phyloP scores from a whole-genome alignment of 2,797 vertebrate genomes.

The Gila robusta region DNA sequence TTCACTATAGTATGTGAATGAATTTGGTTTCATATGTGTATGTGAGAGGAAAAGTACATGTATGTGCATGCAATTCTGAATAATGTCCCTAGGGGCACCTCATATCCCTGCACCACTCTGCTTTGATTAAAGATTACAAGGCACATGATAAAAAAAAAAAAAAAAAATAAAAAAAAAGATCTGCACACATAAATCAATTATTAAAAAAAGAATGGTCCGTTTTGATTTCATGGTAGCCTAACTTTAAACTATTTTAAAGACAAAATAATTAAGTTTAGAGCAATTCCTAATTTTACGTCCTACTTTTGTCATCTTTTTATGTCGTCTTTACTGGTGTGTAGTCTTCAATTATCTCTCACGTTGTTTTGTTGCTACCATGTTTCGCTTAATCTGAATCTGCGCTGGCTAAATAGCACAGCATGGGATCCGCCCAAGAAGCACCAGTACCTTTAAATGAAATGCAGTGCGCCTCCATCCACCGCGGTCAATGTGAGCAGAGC shows the following conservation, averaged over 20 bases:
- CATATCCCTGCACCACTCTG: not conserved
- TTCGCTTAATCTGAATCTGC: conserved; percentile 3
- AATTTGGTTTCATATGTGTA: too few species aligned
- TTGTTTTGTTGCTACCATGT: not conserved
- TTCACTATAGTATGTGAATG: too few species aligned
- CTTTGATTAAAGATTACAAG: not conserved
- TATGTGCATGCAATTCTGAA: too few species aligned
- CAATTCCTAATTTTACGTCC: not conserved
- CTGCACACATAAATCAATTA: not conserved
- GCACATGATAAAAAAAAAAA: not conserved
- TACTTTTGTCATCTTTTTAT: not conserved
- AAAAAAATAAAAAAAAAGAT: not conserved
- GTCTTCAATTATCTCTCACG: not conserved
- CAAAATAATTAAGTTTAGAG: not conserved
- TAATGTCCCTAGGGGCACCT: too few species aligned
- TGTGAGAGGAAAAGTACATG: too few species aligned
- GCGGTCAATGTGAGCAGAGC: conserved; percentile 31
- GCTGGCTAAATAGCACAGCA: conserved; percentile 60
- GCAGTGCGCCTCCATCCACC: conserved; percentile 72
- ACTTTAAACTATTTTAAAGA: not conserved
- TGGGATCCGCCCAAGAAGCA: conserved; percentile 77
- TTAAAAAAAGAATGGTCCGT: not conserved
- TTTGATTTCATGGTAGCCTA: not conserved
- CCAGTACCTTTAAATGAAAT: conserved; percentile 69
- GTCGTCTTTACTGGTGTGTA: not conserved